phyloP scores from a whole-genome alignment of 2,888 invertebrate genomes.

The Monopis laevigella region DNA sequence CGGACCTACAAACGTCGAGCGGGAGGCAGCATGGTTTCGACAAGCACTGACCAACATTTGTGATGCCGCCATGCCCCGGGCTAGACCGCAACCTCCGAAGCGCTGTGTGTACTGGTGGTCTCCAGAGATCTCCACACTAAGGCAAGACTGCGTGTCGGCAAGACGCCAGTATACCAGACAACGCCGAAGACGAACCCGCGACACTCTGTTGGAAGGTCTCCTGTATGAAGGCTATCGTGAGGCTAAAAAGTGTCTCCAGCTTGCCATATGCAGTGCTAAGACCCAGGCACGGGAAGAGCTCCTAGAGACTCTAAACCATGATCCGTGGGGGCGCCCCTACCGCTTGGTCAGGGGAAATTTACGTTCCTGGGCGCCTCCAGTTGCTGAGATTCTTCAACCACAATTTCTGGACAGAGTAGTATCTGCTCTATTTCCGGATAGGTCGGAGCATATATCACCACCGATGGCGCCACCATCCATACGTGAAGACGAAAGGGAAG shows the following conservation, averaged over 20 bases:
- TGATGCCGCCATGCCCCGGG: constrained; percentile 19
- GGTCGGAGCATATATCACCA: neutral
- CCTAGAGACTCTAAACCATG: constrained; percentile 3
- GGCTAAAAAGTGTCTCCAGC: neutral
- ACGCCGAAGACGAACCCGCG: neutral
- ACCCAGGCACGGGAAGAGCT: neutral
- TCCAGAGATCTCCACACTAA: neutral
- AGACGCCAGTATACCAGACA: constrained; percentile 3
- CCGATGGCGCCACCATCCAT: neutral
- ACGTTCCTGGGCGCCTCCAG: neutral
- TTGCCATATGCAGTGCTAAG: neutral
- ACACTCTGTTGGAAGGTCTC: neutral
- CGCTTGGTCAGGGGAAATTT: neutral
- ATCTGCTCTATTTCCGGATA: constrained; percentile 1
- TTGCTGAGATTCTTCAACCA: constrained; percentile 5
- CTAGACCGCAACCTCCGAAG: neutral
- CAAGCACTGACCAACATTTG: constrained; percentile 14
- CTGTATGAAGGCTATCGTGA: neutral
- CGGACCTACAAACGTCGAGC: neutral
- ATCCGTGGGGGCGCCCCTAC: constrained; percentile 7
- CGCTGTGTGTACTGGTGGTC: constrained; percentile 9
- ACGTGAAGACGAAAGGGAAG: neutral
- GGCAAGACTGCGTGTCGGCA: neutral
- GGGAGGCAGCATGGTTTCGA: constrained; percentile 11
- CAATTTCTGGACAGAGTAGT: neutral